Conservation (phyloP, 2,888 invertebrate genomes). For the Lepidocyrtinus sp. region DNA sequence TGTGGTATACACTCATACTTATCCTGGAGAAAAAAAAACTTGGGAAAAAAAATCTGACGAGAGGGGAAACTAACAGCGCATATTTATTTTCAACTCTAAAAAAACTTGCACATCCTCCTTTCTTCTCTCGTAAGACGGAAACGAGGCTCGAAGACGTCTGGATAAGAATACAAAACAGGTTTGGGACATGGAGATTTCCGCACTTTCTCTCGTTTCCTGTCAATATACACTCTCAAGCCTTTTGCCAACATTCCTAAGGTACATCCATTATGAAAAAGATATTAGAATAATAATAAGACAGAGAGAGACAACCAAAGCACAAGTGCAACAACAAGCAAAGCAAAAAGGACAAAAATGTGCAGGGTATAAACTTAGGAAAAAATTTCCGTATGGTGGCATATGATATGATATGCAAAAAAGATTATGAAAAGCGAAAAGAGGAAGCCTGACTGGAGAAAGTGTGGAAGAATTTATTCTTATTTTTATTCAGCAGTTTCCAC, state of each 20-base stretch:
- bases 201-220: conserved; percentile 59
- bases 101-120: conserved; percentile 57
- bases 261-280: neutral
- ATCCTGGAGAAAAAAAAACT: conserved; percentile 32
- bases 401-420: conserved; percentile 60
- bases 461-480: conserved; percentile 41
- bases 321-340: conserved; percentile 4
- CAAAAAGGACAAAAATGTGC: conserved; percentile 31
- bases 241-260: neutral
- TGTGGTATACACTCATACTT: conserved; percentile 33
- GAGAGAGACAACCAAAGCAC: conserved; percentile 46
- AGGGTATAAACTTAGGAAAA: conserved; percentile 23
- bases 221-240: conserved; percentile 36
- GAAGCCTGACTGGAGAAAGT: conserved; percentile 41
- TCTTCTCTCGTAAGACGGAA: conserved; percentile 47
- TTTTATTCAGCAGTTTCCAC: conserved; percentile 53
- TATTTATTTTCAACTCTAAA: conserved; percentile 58
- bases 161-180: conserved; percentile 62
- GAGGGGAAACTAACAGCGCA: neutral
- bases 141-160: conserved; percentile 62
- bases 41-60: conserved; percentile 6
- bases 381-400: conserved; percentile 50
- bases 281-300: conserved; percentile 12
- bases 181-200: conserved; percentile 62
- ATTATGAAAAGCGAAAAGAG: conserved; percentile 54